Evolutionary conservation across 2,888 invertebrate species (phyloP), one percentile per base, ranked within the genome.

Genomic region (Agonopterix arenella): DNA sequence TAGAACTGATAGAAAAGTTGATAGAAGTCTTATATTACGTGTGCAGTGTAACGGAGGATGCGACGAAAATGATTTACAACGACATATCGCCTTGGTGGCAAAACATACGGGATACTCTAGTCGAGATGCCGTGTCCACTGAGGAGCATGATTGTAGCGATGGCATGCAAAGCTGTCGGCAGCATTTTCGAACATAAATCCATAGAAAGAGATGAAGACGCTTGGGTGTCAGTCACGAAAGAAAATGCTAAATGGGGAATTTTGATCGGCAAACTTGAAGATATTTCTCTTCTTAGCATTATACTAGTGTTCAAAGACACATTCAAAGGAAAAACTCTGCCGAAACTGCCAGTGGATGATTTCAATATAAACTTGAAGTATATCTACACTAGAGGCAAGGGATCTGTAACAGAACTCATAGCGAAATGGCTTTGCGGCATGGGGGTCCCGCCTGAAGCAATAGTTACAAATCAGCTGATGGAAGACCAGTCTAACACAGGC

Each of bases 211-310:
- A 93, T 28, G 91, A 90, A 36, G 93, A 90, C 46, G 83, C 91
- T 44, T 97, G 96, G 96, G 96, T 96, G 73, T 93, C 93, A 48
- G 92, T 97, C 48, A 94, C 96, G 1, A 92, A 94, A 59, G 98
- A 98, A 70, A 93, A 93, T 63, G 94, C 96, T 43, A 93, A 95
- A 70, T 98, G 98, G 96, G 94, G 95, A 11, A 84, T 96, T 46
- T 84, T 98, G 1, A 94, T 96, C 42, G 95, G 95, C 49, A 97
- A 97, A 85, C 89, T 98, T 45, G 97, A 98, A 76, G 97, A 98
- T 73, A 91, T 97, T 55, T 93, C 97, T 2, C 91, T 96, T 49
- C 88, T 97, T 10, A 93, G 94, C 83, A 90, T 94, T 60, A 91
- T 96, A 49, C 78, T 94, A 53, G 80, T 90, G 58, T 90, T 84